Evolutionary conservation across 2,797 vertebrate genomes (phyloP).

Genomic region (Poecile montanus): DNA sequence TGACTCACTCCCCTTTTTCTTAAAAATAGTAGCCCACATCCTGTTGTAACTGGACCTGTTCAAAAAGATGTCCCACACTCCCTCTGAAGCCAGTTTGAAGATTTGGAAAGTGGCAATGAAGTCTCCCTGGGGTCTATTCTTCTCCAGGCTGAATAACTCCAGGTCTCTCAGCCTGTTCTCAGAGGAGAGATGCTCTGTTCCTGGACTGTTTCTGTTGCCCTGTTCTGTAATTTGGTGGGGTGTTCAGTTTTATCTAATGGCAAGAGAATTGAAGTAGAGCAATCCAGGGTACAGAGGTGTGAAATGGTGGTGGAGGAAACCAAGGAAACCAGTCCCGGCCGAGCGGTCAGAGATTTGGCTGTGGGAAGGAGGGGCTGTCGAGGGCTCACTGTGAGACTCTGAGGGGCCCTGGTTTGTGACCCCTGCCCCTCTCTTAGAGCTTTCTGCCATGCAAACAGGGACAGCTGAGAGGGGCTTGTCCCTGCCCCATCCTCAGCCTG

Average conservation of each 20-base stretch:
- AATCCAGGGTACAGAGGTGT: too few relatives aligned
- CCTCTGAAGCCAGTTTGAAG: too few relatives aligned
- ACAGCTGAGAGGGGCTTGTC: neutral
- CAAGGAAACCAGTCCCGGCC: neutral
- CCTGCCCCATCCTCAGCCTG: neutral
- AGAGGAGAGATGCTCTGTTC: too few relatives aligned
- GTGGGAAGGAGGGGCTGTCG: neutral
- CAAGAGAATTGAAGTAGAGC: too few relatives aligned
- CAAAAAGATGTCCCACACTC: neutral
- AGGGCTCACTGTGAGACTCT: neutral
- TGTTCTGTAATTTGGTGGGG: too few relatives aligned
- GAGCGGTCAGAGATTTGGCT: neutral
- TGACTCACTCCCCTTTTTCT: neutral
- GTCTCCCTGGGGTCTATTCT: neutral
- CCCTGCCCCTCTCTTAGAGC: too few relatives aligned
- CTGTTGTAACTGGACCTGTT: neutral
- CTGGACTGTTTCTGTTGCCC: too few relatives aligned
- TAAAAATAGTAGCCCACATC: neutral
- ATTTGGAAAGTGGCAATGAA: fast-evolving
- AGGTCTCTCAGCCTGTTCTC: too few relatives aligned
- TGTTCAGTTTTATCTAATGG: too few relatives aligned
- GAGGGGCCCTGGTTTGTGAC: neutral
- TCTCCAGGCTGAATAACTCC: neutral
- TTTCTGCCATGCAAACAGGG: neutral
- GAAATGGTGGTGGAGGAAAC: neutral